Evolutionary conservation across 2,113 vertebrate genomes (phyloP), one percentile per base, ranked within the genome.

Genomic region (Saiga tatarica): DNA sequence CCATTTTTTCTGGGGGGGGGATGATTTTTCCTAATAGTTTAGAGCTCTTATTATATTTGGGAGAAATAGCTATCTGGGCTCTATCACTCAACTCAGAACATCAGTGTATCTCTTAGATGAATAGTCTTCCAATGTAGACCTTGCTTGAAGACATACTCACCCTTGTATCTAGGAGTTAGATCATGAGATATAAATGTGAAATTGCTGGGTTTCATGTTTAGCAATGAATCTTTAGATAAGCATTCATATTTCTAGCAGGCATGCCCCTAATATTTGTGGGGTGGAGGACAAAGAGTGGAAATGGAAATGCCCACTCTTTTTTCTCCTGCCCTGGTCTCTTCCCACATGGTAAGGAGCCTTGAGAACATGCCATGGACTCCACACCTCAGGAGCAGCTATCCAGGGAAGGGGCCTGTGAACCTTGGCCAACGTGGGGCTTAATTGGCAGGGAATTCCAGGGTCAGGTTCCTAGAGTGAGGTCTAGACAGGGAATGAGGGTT

Each of bases 31-130:
- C 42, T 36, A 76, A 10, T 91, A 86, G 60, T 59, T 93, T 83
- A 87, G 96, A 86, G 12, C 89, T 93, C 5, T 47, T 74, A 74
- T 39, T 93, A 14, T 14, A 47, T 47, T 89, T 87, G 52, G 83
- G 74, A 92, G 84, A 84, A 82, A 16, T 45, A 92, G 30, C 4
- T 94, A 4, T 45, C 33, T 57, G 57, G 96, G 78, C 3, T 3
- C 47, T 50, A 36, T 4, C n/a, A 52, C 17, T 26, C 30, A 62
- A 25, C 42, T 52, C 21, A 42, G 71, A 28, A 91, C 47, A 55
- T 12, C 39, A 19, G 62, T 85, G 21, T 87, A 12, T 6, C 7
- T 53, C 9, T 88, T 82, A n/a, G 26, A 60, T 33, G 13, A 33
- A 53, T 5, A 60, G 16, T 67, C 36, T 39, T 82, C n/a, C 3